Percentiles rank a stretch among this genome's conserved stretches.
Evolutionary conservation across 2,888 invertebrate genomes (phyloP).

Genomic region (Andrena bucephala): DNA sequence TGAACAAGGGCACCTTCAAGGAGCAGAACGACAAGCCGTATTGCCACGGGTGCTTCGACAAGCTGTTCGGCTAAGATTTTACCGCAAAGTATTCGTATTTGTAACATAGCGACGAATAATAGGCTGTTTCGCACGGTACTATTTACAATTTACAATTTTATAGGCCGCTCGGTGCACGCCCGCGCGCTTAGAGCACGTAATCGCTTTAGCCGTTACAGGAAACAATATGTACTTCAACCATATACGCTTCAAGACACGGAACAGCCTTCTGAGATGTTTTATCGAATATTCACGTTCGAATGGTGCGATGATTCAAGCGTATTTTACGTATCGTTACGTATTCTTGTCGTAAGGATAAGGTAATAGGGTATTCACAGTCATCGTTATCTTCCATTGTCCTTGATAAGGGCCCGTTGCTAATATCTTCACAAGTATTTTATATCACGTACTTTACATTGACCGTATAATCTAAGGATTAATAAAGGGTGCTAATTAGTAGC

Average conservation of each 20-base stretch:
- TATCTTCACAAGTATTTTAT: constrained; percentile 55
- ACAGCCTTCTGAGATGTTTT: constrained; percentile 53
- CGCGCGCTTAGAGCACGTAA: constrained; percentile 37
- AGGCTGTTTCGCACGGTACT: constrained; percentile 47
- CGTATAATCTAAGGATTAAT: constrained; percentile 52
- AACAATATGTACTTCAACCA: constrained; percentile 25
- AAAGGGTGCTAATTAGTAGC: constrained; percentile 71
- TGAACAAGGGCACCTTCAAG: constrained; percentile 99
- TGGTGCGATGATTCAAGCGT: constrained; percentile 32
- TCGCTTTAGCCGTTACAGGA: constrained; percentile 55
- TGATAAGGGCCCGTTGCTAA: constrained; percentile 48
- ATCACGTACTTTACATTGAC: constrained; percentile 50
- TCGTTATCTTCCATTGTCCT: constrained; percentile 49
- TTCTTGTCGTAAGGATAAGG: constrained; percentile 42
- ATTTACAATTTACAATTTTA: constrained; percentile 59
- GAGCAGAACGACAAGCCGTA: constrained; percentile 99
- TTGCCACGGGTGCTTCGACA: constrained; percentile 98
- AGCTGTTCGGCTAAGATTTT: constrained; percentile 93
- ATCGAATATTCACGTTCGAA: constrained; percentile 37
- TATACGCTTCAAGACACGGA: constrained; percentile 33
- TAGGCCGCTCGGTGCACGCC: constrained; percentile 28
- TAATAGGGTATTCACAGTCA: constrained; percentile 40
- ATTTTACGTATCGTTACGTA: constrained; percentile 26
- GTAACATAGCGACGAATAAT: constrained; percentile 55
- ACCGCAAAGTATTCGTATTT: constrained; percentile 44